Evolutionary conservation across 2,888 invertebrate species (phyloP).

Genomic region (Rhaphigaster nebulosa): DNA sequence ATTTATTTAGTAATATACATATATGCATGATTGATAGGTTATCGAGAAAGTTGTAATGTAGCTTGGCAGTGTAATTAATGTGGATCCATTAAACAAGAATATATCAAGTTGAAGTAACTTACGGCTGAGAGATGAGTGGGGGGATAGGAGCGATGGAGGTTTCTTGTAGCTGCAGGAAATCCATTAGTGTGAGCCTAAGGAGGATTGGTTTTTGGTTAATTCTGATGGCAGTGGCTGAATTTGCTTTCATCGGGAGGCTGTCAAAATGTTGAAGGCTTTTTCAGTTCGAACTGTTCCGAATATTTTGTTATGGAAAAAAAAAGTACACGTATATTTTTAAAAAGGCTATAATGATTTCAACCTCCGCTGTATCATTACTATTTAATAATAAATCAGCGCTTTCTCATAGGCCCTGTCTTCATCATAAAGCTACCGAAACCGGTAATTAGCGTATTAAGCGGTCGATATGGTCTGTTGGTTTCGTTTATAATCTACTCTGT

Average conservation of each 20-base stretch:
- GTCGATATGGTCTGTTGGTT: no score
- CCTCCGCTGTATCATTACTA: no score
- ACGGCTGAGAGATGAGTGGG: not conserved
- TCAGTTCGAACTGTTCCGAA: not conserved
- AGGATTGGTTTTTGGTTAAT: conserved; percentile 43
- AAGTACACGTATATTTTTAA: not conserved
- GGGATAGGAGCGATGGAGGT: conserved; percentile 1
- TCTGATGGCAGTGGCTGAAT: not conserved
- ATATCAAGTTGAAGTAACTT: not conserved
- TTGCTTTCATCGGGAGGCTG: not conserved
- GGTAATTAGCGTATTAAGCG: no score
- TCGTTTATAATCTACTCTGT: no score
- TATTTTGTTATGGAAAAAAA: not conserved
- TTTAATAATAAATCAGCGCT: no score
- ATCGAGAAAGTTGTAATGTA: not conserved
- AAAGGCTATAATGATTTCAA: no score
- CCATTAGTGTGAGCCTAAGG: not conserved
- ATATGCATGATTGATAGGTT: not conserved
- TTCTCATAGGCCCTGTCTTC: no score
- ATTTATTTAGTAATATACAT: no score
- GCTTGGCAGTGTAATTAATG: not conserved
- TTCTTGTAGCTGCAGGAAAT: conserved; percentile 31
- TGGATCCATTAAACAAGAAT: not conserved
- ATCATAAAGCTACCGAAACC: no score
- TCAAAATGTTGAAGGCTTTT: not conserved